Base-by-base conservation (phyloP, 2,797 vertebrate genomes). In the Pangasius djambal region DNA sequence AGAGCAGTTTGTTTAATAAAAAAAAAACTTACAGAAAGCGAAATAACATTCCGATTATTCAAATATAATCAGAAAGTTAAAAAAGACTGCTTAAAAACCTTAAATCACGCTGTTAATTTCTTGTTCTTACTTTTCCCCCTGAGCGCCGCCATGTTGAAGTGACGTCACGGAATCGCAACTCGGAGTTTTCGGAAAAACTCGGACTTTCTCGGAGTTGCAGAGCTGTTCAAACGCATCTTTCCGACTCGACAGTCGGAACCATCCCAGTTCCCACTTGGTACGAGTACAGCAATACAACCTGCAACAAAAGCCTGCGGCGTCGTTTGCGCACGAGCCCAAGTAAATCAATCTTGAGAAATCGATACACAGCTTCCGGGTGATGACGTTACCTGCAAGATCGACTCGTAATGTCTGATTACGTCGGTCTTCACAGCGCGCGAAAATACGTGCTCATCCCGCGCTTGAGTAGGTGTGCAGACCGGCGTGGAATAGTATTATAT, bases 371-470 rank as follows among this genome's bases (percentile, higher is more conserved):
- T 0, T 6, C 0, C 1, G n/a, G 91, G 89, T 88, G 5, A 22
- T 88, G 9, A 22, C 20, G 8, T 18, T 0, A 0, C 4, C n/a
- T 34, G 63, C 44, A 3, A 4, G 13, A 78, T 96, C 18, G 90
- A 94, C 65, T 88, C 5, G 0, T 87, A 6, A 93, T 92, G 96
- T 28, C 96, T 97, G 78, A 55, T 6, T 2, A 25, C 20, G 84
- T 74, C 7, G 52, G 34, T 74, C 94, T 95, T 95, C 94, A 22
- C 3, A 82, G 78, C 78, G 94, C 96, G 96, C 95, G 95, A 96
- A 96, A 70, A 12, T 52, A n/a, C 87, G 61, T 4, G 63, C 61
- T 89, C 34, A 84, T 89, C 87, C 88, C 92, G 57, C 92, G 37
- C 85, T 28, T 31, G 37, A 40, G 57, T 37, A 37, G 31, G 15